These are phyloP conservation scores for Zaprionus inermis DNA, from an alignment of 1,140 invertebrate genomes.

Conservation along the genomic window DNA sequence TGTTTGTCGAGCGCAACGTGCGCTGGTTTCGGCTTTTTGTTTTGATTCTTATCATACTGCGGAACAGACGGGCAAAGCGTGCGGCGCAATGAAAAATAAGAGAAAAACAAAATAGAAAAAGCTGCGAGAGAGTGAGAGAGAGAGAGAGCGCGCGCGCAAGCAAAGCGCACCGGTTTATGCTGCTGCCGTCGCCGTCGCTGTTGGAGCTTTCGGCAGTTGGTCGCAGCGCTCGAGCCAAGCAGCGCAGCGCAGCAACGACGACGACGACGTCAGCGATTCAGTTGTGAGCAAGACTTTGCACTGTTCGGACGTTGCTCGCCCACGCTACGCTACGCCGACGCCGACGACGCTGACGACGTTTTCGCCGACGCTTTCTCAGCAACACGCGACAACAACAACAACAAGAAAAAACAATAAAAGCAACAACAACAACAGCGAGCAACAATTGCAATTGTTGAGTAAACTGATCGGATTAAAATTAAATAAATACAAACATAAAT, in stretches of 20 bases:
- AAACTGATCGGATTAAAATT: conserved; percentile 24
- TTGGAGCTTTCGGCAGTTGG: conserved; percentile 43
- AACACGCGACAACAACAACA: conserved; percentile 51
- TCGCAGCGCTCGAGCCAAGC: conserved; percentile 4
- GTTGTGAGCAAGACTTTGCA: conserved; percentile 63
- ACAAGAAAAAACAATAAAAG: conserved; percentile 10
- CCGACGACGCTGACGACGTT: conserved; percentile 6
- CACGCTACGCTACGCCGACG: conserved; percentile 38
- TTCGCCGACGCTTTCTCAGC: conserved; percentile 21
- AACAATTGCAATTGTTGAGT: conserved; percentile 31
- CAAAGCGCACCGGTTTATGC: conserved; percentile 16
- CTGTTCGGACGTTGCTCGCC: conserved; percentile 56
- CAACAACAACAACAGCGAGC: conserved; percentile 8
- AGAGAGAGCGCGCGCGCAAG: conserved; percentile 42
- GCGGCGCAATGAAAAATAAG: conserved; percentile 58
- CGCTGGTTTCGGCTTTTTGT: conserved; percentile 71
- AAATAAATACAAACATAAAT: conserved; percentile 1
- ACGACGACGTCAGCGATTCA: conserved; percentile 33
- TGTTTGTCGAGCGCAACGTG: conserved; percentile 39
- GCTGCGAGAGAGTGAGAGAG: conserved; percentile 26
- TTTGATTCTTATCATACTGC: conserved; percentile 75
- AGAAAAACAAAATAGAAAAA: conserved; percentile 77
- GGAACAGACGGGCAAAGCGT: conserved; percentile 62
- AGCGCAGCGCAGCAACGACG: conserved; percentile 30
- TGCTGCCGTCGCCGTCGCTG: conserved; percentile 10